Conservation (phyloP, 1,140 invertebrate genomes). For the Drosophila truncata region DNA sequence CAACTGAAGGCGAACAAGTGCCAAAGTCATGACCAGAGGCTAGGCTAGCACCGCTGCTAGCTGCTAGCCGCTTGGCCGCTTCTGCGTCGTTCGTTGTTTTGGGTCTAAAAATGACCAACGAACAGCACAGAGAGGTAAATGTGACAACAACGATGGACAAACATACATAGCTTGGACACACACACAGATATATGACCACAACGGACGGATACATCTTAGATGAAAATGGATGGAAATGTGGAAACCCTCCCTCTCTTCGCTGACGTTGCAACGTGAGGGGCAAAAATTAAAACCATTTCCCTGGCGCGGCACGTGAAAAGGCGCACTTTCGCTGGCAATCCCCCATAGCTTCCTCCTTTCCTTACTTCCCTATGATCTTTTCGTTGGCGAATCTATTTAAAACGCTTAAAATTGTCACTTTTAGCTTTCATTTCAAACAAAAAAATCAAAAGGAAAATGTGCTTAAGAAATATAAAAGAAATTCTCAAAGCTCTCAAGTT, state of each 20-base stretch:
- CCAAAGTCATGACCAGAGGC: slow-evolving; percentile 70
- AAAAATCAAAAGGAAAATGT: neutral
- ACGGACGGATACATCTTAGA: slow-evolving; percentile 38
- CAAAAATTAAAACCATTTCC: slow-evolving; percentile 33
- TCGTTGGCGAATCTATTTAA: slow-evolving; percentile 33
- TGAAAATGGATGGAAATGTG: slow-evolving; percentile 54
- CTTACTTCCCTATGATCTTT: slow-evolving; percentile 40
- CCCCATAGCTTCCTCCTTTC: neutral
- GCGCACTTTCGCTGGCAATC: slow-evolving; percentile 38
- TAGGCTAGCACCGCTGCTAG: slow-evolving; percentile 24
- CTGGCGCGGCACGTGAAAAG: slow-evolving; percentile 51
- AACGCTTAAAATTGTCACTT: slow-evolving; percentile 42
- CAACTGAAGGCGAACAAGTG: slow-evolving; percentile 65
- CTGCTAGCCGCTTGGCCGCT: slow-evolving; percentile 20
- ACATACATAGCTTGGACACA: slow-evolving; percentile 23
- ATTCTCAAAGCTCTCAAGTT: slow-evolving; percentile 61
- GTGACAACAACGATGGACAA: slow-evolving; percentile 47
- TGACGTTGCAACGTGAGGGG: slow-evolving; percentile 63
- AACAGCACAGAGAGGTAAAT: slow-evolving; percentile 34
- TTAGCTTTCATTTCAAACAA: slow-evolving; percentile 9
- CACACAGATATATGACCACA: slow-evolving; percentile 27
- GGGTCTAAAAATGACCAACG: slow-evolving; percentile 48
- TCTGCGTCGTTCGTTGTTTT: slow-evolving; percentile 57
- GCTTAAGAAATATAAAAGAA: slow-evolving; percentile 2
- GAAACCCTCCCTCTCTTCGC: neutral